A percentile compares a stretch with the other conserved stretches of the same genome.
These are phyloP conservation scores for Margaritifera margaritifera DNA, from an alignment of 2,888 invertebrate genomes.

Conservation along the genomic window DNA sequence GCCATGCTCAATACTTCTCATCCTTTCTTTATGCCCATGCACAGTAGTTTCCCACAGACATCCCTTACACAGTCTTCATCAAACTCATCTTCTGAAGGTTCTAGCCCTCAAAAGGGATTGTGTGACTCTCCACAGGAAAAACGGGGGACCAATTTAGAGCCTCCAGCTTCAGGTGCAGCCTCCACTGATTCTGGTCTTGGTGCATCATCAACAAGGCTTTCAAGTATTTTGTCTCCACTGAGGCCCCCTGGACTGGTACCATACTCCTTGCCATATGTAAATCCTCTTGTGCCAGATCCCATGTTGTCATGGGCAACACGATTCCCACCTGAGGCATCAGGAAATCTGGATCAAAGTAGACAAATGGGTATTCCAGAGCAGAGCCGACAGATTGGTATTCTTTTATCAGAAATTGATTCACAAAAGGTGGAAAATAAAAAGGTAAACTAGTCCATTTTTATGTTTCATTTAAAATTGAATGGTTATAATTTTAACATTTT, in stretches of 20 bases:
- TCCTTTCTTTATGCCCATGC: not conserved
- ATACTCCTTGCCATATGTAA: not conserved
- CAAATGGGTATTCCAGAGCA: conserved; percentile 19
- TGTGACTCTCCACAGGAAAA: not conserved
- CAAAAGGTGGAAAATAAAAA: conserved; percentile 40
- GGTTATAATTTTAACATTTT: too few relatives aligned
- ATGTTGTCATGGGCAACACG: conserved; percentile 14
- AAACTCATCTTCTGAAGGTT: not conserved
- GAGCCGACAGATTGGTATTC: conserved; percentile 35
- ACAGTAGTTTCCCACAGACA: conserved; percentile 13
- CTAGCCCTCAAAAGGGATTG: not conserved
- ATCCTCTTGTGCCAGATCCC: conserved; percentile 30
- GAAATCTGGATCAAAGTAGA: conserved; percentile 3
- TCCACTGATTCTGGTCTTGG: conserved; percentile 12
- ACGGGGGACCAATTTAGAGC: not conserved
- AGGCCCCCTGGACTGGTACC: conserved; percentile 1
- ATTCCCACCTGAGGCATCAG: conserved; percentile 16
- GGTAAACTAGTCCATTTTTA: conserved; percentile 20
- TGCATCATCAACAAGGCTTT: conserved; percentile 6
- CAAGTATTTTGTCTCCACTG: conserved; percentile 1
- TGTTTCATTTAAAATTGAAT: not conserved
- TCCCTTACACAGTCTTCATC: not conserved
- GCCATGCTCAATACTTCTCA: not conserved
- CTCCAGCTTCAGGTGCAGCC: not conserved
- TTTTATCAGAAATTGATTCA: conserved; percentile 45